A percentile compares a stretch with the other conserved stretches of the same genome.
phyloP scores from a whole-genome alignment of 2,797 vertebrate genomes.

The Gallinago nigripennis region DNA sequence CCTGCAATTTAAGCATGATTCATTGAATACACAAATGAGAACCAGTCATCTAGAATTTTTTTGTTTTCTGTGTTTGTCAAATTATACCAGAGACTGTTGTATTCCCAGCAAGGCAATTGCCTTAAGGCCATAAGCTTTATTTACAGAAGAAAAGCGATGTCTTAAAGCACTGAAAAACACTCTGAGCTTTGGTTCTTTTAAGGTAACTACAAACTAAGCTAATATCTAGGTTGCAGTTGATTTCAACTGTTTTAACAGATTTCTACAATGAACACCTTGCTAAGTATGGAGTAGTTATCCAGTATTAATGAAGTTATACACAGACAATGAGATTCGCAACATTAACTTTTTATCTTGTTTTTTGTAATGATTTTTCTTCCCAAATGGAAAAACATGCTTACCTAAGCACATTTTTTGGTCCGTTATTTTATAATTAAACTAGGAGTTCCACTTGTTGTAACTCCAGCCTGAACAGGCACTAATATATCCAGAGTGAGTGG shows the following conservation, averaged over 20 bases:
- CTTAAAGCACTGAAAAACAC: not conserved
- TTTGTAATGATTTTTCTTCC: constrained; percentile 57
- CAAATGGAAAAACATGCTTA: constrained; percentile 44
- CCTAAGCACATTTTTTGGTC: constrained; percentile 31
- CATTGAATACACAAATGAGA: not conserved
- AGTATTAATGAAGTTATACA: constrained; percentile 39
- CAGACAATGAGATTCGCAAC: constrained; percentile 52
- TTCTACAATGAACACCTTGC: not conserved
- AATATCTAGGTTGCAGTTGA: not conserved
- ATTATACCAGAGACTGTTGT: not conserved
- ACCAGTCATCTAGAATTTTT: not conserved
- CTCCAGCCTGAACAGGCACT: not conserved
- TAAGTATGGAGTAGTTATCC: constrained; percentile 18
- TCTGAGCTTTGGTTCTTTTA: not conserved
- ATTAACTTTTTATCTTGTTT: constrained; percentile 68
- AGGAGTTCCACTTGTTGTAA: constrained; percentile 10
- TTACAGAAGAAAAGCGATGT: not conserved
- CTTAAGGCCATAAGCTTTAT: not conserved
- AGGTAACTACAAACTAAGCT: not conserved
- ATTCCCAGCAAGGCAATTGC: not conserved
- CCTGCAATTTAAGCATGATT: not conserved
- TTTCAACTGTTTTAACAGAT: not conserved
- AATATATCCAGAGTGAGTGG: not conserved
- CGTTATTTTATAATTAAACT: constrained; percentile 49
- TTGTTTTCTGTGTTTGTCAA: not conserved